phyloP scores from a whole-genome alignment of 1,140 invertebrate species.

The Meloidogyne exigua region DNA sequence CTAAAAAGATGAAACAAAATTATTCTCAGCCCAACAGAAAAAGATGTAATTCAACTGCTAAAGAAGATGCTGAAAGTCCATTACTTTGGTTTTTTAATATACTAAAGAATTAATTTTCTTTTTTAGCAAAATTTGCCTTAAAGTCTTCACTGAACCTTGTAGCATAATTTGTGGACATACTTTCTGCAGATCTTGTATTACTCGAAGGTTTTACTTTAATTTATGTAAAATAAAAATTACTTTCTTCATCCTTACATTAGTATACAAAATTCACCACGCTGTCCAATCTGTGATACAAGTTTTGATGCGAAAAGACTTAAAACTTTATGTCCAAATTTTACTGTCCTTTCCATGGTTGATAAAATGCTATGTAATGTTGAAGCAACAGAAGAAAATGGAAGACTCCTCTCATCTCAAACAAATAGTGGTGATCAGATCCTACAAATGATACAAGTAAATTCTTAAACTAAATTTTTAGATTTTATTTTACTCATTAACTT shows the following conservation, averaged over 20 bases:
- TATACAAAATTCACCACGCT: slow-evolving; percentile 76
- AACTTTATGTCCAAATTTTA: slow-evolving; percentile 57
- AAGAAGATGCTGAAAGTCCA: not conserved
- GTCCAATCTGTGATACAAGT: slow-evolving; percentile 69
- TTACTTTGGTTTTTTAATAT: not conserved
- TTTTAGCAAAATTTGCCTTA: slow-evolving; percentile 74
- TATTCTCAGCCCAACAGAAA: not conserved
- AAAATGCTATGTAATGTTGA: slow-evolving; percentile 1
- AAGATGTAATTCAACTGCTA: not conserved
- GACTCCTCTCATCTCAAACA: not conserved
- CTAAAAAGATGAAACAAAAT: not conserved
- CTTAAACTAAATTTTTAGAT: not conserved
- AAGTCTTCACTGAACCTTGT: slow-evolving; percentile 83
- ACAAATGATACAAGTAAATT: slow-evolving; percentile 3
- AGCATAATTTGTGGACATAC: slow-evolving; percentile 91
- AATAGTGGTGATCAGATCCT: not conserved
- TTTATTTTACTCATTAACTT: no score
- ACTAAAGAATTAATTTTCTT: not conserved
- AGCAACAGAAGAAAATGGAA: not conserved
- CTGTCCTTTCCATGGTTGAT: slow-evolving; percentile 5
- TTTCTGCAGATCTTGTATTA: slow-evolving; percentile 74
- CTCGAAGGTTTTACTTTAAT: slow-evolving; percentile 36
- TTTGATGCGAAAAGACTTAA: slow-evolving; percentile 72
- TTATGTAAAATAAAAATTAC: no score
- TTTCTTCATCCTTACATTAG: no score